Evolutionary conservation across 2,888 invertebrate species (phyloP).

Genomic region (Andrena bucephala): DNA sequence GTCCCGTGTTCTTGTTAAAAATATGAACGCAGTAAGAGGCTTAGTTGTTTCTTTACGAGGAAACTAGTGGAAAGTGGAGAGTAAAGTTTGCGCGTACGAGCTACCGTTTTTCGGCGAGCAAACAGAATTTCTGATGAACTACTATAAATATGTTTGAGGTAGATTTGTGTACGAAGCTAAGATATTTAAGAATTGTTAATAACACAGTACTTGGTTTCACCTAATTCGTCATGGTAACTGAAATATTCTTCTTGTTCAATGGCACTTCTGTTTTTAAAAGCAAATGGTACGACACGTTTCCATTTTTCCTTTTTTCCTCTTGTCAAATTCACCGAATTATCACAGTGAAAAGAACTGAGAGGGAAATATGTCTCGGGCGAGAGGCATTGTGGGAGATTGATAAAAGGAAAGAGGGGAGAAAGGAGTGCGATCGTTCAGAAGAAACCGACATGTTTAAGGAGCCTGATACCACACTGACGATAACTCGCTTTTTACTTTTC

Average conservation of each 20-base stretch:
- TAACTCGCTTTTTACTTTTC: constrained; percentile 13
- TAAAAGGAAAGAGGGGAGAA: background rate
- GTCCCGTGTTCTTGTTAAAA: background rate
- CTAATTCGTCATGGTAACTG: background rate
- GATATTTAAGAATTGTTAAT: no score
- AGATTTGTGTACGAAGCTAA: no score
- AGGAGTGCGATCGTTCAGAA: background rate
- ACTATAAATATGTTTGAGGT: no score
- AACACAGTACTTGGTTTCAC: no score
- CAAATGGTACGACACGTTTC: background rate
- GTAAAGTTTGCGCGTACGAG: no score
- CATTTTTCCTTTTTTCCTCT: background rate
- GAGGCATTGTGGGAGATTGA: background rate
- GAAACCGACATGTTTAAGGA: background rate
- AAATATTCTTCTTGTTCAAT: background rate
- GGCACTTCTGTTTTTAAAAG: background rate
- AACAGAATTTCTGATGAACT: no score
- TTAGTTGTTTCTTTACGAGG: no score
- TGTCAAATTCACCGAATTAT: background rate
- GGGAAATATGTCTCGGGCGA: background rate
- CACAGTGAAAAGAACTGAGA: background rate
- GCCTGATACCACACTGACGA: background rate
- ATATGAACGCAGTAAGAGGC: no score
- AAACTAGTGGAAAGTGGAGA: no score
- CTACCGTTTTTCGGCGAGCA: no score